These are phyloP conservation scores for Pangasius larnaudii DNA, from an alignment of 2,797 vertebrate genomes.

Conservation along the genomic window DNA sequence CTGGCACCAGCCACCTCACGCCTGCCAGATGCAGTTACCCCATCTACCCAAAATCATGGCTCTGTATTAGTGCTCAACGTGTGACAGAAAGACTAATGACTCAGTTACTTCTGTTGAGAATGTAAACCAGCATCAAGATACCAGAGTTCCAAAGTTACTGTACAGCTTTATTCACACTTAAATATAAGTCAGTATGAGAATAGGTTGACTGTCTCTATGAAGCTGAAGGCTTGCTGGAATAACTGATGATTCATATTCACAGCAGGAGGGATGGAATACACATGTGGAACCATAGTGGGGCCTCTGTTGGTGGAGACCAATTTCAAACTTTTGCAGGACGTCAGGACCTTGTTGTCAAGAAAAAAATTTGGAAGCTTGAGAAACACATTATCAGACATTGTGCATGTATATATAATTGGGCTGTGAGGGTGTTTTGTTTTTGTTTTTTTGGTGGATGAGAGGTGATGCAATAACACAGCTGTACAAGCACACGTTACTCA, in stretches of 20 bases:
- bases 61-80: conserved; percentile 7
- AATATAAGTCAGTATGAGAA: conserved; percentile 36
- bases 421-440: conserved; percentile 6
- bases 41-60: neutral
- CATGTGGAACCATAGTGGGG: conserved; percentile 6
- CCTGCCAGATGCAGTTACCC: conserved; percentile 34
- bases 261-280: conserved; percentile 41
- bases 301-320: conserved; percentile 32
- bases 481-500: conserved; percentile 29
- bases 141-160: conserved; percentile 18
- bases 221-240: conserved; percentile 36
- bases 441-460: conserved; percentile 46
- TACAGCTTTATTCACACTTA: conserved; percentile 26
- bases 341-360: conserved; percentile 33
- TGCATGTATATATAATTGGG: conserved; percentile 49
- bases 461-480: conserved; percentile 42
- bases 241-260: conserved; percentile 50
- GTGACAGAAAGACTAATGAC: conserved; percentile 29
- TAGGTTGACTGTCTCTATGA: conserved; percentile 16
- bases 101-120: conserved; percentile 26
- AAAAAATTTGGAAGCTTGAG: conserved; percentile 40
- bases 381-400: conserved; percentile 44
- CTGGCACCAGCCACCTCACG: conserved; percentile 49
- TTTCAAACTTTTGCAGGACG: conserved; percentile 43
- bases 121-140: conserved; percentile 5